Percentiles rank a stretch among this genome's conserved stretches.
Evolutionary conservation across 2,888 invertebrate genomes (phyloP).

Genomic region (Caenorhabditis sinica): DNA sequence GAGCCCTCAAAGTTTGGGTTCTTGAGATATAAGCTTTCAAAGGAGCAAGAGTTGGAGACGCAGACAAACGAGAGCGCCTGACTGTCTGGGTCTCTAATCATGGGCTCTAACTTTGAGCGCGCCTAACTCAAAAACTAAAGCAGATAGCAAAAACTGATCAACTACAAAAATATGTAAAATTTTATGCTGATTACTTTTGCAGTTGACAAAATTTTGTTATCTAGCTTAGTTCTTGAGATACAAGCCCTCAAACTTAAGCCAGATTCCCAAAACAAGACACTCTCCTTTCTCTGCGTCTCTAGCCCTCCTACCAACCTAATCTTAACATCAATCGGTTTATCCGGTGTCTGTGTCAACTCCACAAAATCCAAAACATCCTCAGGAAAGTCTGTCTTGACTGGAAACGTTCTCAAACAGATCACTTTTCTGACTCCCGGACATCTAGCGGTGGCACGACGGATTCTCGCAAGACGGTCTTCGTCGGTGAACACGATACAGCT

Average conservation of each 20-base stretch:
- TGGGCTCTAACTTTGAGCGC: no score
- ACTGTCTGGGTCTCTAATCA: no score
- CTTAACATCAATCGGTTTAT: conserved; percentile 47
- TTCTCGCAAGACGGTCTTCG: conserved; percentile 66
- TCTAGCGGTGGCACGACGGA: conserved; percentile 66
- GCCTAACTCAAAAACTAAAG: neutral
- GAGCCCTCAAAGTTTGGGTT: no score
- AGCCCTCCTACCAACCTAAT: neutral
- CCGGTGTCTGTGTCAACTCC: conserved; percentile 53
- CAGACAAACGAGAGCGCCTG: no score
- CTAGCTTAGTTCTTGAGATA: neutral
- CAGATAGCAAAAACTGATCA: neutral
- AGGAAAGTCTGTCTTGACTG: conserved; percentile 61
- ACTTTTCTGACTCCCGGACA: conserved; percentile 62
- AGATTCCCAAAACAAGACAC: no score
- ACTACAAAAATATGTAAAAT: neutral
- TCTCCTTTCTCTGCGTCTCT: no score
- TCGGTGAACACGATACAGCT: conserved; percentile 70
- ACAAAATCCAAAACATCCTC: conserved; percentile 62
- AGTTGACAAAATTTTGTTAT: neutral
- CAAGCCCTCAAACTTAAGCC: neutral
- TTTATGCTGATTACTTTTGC: neutral
- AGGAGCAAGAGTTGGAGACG: no score
- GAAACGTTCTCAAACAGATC: conserved; percentile 65
- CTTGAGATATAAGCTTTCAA: no score